Evolutionary conservation across 2,797 vertebrate genomes (phyloP).

Genomic region (Valencia hispanica): DNA sequence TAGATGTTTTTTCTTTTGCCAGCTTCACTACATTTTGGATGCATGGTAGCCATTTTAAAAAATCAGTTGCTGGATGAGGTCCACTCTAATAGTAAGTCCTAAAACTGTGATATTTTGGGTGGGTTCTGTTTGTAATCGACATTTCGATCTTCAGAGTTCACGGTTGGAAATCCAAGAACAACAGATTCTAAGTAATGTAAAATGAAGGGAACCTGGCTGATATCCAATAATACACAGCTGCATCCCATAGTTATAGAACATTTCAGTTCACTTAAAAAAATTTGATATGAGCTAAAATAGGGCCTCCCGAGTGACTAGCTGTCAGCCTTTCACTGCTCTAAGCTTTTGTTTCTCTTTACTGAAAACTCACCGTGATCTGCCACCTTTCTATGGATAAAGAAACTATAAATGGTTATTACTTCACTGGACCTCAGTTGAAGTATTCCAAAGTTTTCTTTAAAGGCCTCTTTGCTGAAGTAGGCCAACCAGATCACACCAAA

Average conservation of each 20-base stretch:
- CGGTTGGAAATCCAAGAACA: not conserved
- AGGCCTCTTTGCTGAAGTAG: conserved; percentile 2
- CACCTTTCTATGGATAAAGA: too few relatives aligned
- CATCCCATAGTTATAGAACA: not conserved
- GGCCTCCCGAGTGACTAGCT: not conserved
- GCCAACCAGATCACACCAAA: conserved; percentile 18
- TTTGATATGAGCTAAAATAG: not conserved
- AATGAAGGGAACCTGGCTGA: not conserved
- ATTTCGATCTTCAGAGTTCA: not conserved
- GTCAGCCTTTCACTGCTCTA: not conserved
- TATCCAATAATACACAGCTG: not conserved
- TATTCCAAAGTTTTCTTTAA: not conserved
- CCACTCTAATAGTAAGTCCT: too few relatives aligned
- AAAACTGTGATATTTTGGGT: not conserved
- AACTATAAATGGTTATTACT: not conserved
- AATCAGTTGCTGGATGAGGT: too few relatives aligned
- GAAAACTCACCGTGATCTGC: not conserved
- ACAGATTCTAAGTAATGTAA: not conserved
- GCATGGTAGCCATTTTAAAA: too few relatives aligned
- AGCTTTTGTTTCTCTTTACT: not conserved
- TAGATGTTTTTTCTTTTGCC: too few relatives aligned
- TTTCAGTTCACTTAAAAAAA: not conserved
- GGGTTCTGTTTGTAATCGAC: not conserved
- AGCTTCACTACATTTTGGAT: too few relatives aligned
- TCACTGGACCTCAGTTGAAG: not conserved